Base-by-base conservation (phyloP, 2,797 vertebrate genomes). In the Graptemys geographica region DNA sequence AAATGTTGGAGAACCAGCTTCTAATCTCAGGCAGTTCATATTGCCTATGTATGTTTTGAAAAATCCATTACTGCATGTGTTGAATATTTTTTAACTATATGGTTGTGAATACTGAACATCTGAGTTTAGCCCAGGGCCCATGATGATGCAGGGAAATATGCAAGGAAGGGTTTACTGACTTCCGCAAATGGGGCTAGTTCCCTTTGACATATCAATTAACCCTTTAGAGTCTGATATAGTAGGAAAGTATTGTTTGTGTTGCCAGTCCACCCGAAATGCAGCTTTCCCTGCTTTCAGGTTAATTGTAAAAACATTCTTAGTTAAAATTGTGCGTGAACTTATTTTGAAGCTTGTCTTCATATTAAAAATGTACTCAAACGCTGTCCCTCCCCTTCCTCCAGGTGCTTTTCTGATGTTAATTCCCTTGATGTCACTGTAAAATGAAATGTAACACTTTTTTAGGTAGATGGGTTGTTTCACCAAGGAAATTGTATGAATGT, bases 391-490 rank as follows among this genome's bases (percentile, higher is more conserved):
- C 47, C 69, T 91, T 93, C 53, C 84, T 86, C 23, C 28, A 55
- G 74, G 51, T 87, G 28, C 51, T 21, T 62, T 94, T n/a, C 78
- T 49, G 91, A 37, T 93, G 79, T 89, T 96, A 88, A 81, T 86
- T 95, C 51, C 53, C 7, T 89, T 81, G 55, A 83, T 88, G 76
- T 84, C 44, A 55, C 59, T 93, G 65, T 92, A 94, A 92, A 89
- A 92, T 92, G 79, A 84, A 86, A 19, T 33, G 13, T 37, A 21
- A n/a, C 12, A 6, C 8, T 23, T 37, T 52, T 47, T 76, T 53
- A 81, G 27, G 19, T 5, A 53, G n/a, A n/a, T 28, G 52, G 21
- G 37, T 28, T 19, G 18, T 12, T 52, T 23, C 6, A 23, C 47
- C 33, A 12, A 52, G 19, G 25, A 52, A 81, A 72, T 81, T 53